These are phyloP conservation scores for Carpatolechia fugitivella DNA, from an alignment of 2,888 invertebrate genomes.

Conservation along the genomic window DNA sequence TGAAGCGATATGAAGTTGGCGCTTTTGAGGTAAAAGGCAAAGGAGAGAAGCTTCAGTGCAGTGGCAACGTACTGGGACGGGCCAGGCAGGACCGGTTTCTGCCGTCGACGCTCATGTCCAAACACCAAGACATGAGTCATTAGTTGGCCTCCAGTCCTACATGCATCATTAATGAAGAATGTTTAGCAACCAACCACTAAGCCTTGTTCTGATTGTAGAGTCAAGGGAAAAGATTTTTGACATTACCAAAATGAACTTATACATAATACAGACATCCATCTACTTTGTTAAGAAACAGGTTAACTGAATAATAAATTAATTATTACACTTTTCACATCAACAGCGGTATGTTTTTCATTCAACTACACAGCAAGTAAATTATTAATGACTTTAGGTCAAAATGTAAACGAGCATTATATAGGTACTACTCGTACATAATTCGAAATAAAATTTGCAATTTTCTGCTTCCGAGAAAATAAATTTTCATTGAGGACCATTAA, in stretches of 20 bases:
- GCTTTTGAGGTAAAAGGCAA: neutral
- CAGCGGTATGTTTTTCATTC: no score
- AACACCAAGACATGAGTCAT: slow-evolving; percentile 8
- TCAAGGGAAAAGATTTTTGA: no score
- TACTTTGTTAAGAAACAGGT: no score
- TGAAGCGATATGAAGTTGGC: neutral
- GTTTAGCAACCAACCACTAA: no score
- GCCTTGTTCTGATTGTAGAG: no score
- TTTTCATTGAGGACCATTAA: neutral
- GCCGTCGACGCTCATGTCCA: neutral
- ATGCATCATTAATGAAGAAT: neutral
- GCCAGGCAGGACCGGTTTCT: slow-evolving; percentile 3
- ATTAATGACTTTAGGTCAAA: no score
- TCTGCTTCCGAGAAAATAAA: neutral
- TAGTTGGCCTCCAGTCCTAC: slow-evolving; percentile 1
- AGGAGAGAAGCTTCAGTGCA: neutral
- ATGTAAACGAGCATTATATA: no score
- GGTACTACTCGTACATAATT: neutral
- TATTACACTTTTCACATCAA: no score
- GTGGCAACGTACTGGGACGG: slow-evolving; percentile 2
- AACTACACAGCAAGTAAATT: no score
- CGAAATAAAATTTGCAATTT: neutral
- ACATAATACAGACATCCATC: no score
- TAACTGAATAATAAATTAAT: no score
- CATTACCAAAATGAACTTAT: no score